phyloP scores from a whole-genome alignment of 2,888 invertebrate species.

The Cosmia trapezina region DNA sequence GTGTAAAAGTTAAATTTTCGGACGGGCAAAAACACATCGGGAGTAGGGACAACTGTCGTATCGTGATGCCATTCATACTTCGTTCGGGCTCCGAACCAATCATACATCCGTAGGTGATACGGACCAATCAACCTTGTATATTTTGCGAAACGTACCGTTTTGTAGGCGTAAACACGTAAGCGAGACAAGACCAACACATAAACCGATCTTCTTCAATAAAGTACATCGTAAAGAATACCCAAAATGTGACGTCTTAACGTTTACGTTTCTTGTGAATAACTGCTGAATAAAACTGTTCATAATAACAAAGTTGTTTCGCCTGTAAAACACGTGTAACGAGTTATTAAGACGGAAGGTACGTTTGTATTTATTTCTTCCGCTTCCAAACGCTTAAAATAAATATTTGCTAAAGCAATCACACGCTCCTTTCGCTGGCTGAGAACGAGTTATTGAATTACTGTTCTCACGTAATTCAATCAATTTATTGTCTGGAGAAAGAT shows the following conservation, averaged over 20 bases:
- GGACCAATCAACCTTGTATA: too few relatives aligned
- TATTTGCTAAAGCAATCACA: constrained; percentile 32
- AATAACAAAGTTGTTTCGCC: constrained; percentile 22
- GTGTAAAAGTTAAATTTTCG: too few relatives aligned
- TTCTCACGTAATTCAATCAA: constrained; percentile 24
- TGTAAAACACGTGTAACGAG: constrained; percentile 9
- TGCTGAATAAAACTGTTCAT: constrained; percentile 30
- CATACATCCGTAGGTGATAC: too few relatives aligned
- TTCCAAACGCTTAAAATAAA: constrained; percentile 41
- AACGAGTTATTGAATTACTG: constrained; percentile 27
- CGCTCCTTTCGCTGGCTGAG: constrained; percentile 17
- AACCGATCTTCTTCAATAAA: constrained; percentile 21
- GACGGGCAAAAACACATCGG: too few relatives aligned
- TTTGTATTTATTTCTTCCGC: constrained; percentile 28
- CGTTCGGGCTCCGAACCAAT: too few relatives aligned
- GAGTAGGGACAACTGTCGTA: too few relatives aligned
- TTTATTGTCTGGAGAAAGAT: constrained; percentile 16
- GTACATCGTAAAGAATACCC: constrained; percentile 27
- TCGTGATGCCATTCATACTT: too few relatives aligned
- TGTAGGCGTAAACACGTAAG: constrained; percentile 9
- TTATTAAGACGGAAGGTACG: constrained; percentile 20
- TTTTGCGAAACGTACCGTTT: background rate
- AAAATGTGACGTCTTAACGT: constrained; percentile 23
- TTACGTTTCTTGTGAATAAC: constrained; percentile 29
- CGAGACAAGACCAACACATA: background rate